phyloP scores from a whole-genome alignment of 37 sponge, comb jelly and placozoan species.

The Geodia barretti region DNA sequence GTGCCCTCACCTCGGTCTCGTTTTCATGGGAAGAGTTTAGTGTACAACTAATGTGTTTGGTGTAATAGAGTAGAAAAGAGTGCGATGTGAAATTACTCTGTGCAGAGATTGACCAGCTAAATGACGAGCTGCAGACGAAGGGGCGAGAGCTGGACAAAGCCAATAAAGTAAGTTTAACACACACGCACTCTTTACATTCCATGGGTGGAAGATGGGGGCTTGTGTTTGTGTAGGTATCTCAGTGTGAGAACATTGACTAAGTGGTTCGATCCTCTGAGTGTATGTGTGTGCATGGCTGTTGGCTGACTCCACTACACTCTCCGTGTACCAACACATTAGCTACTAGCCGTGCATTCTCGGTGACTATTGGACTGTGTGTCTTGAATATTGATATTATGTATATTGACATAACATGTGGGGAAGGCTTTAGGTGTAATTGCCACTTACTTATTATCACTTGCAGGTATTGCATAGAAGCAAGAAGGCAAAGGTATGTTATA shows the following conservation, averaged over 20 bases:
- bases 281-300: too few relatives aligned
- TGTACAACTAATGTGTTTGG: too few relatives aligned
- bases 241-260: too few relatives aligned
- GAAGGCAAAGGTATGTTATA: slow-evolving; percentile 90
- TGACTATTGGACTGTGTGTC: background rate
- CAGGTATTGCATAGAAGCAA: slow-evolving; percentile 81
- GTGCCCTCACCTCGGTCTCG: too few relatives aligned
- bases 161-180: slow-evolving; percentile 56
- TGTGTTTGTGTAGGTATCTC: slow-evolving; percentile 4
- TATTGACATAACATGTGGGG: background rate
- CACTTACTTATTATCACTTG: slow-evolving; percentile 4
- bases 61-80: too few relatives aligned
- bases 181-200: background rate
- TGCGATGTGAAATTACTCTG: background rate
- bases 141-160: slow-evolving; percentile 60
- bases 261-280: too few relatives aligned
- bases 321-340: background rate
- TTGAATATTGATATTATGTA: background rate
- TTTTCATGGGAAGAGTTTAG: too few relatives aligned
- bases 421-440: background rate
- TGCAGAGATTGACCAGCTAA: slow-evolving; percentile 31
- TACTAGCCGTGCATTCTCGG: background rate
- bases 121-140: slow-evolving; percentile 28
- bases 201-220: background rate
- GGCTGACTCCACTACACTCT: background rate